A percentile compares a stretch with the other conserved stretches of the same genome.
Conservation (phyloP, 2,113 vertebrate genomes). For the Halcyon malimbica region DNA sequence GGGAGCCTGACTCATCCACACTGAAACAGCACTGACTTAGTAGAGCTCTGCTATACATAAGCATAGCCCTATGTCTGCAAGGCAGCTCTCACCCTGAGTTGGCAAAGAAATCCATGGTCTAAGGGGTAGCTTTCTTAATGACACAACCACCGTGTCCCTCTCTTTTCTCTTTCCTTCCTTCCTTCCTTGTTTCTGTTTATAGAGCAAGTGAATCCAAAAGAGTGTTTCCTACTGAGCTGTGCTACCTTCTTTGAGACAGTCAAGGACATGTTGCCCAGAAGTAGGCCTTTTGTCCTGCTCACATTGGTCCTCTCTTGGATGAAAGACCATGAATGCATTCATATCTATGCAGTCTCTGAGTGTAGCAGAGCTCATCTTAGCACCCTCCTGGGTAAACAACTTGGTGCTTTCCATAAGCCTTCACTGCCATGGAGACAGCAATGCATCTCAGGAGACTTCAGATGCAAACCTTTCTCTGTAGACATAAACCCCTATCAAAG, state of each 20-base stretch:
- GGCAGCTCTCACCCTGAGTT: not conserved
- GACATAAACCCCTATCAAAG: not conserved
- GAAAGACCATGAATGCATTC: not conserved
- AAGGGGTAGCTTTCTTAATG: not conserved
- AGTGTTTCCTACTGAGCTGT: not conserved
- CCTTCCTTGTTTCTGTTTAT: conserved; percentile 23
- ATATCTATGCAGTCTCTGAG: not conserved
- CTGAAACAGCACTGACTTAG: not conserved
- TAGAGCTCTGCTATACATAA: not conserved
- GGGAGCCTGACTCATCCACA: not conserved
- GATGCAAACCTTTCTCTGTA: not conserved
- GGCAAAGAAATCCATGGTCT: not conserved
- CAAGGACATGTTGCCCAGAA: not conserved
- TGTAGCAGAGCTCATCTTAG: not conserved
- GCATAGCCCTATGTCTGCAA: not conserved
- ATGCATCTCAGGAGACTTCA: not conserved
- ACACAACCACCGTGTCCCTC: not conserved
- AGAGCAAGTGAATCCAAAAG: conserved; percentile 22
- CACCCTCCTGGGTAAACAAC: fast-evolving
- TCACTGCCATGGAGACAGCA: not conserved
- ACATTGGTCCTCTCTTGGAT: not conserved
- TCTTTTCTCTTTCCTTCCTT: not conserved
- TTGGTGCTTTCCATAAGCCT: not conserved
- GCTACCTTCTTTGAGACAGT: not conserved
- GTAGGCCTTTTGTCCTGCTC: not conserved